Evolutionary conservation across 1,140 invertebrate genomes (phyloP).

Genomic region (Drosophila aff.): DNA sequence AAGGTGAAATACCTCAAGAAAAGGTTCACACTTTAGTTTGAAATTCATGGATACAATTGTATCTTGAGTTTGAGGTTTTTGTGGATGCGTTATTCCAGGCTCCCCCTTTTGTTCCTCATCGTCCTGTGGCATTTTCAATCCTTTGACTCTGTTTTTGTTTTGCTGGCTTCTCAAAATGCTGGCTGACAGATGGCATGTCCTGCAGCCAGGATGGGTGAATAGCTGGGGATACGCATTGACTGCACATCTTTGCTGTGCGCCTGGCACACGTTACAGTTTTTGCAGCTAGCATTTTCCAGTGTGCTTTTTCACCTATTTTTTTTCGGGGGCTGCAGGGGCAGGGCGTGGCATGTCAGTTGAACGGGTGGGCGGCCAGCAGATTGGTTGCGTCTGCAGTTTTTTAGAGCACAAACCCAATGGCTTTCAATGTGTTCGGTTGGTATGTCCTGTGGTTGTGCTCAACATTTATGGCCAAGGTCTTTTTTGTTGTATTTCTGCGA

Average conservation of each 20-base stretch:
- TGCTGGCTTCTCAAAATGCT: slow-evolving; percentile 50
- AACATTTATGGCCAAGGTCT: slow-evolving; percentile 75
- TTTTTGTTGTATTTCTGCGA: background rate
- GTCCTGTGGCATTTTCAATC: slow-evolving; percentile 37
- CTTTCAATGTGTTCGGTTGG: slow-evolving; percentile 31
- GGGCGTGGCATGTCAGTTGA: slow-evolving; percentile 72
- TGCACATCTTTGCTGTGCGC: slow-evolving; percentile 51
- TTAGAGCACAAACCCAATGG: slow-evolving; percentile 26
- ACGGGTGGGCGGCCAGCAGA: slow-evolving; percentile 69
- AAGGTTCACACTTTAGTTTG: background rate
- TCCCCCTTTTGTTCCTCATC: background rate
- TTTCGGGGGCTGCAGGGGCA: background rate
- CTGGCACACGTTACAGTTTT: slow-evolving; percentile 74
- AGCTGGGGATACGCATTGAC: slow-evolving; percentile 56
- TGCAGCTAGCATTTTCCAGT: slow-evolving; percentile 32
- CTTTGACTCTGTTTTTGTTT: slow-evolving; percentile 55
- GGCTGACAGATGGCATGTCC: slow-evolving; percentile 66
- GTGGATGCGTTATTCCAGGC: slow-evolving; percentile 11
- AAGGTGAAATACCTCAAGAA: background rate
- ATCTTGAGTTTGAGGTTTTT: slow-evolving; percentile 12
- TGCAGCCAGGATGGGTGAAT: slow-evolving; percentile 34
- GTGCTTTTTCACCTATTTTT: slow-evolving; percentile 59
- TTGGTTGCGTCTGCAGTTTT: slow-evolving; percentile 74
- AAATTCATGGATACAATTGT: slow-evolving; percentile 37
- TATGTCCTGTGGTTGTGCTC: slow-evolving; percentile 78